Percentiles rank a stretch among this genome's conserved stretches.
phyloP scores from a whole-genome alignment of 1,140 invertebrate genomes.

The Wasmannia auropunctata region DNA sequence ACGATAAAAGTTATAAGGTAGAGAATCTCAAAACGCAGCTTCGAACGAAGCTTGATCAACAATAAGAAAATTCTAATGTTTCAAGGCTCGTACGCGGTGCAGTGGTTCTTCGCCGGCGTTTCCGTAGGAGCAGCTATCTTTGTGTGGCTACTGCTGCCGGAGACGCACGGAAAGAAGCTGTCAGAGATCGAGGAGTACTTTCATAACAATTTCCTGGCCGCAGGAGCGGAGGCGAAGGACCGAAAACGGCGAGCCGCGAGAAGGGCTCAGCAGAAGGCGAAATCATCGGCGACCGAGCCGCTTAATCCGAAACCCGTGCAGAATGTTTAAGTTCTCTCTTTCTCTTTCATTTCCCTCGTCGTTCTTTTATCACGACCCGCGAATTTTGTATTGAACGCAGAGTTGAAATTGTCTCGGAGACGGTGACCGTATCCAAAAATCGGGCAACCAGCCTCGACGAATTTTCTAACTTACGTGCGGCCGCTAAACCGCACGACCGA shows the following conservation, averaged over 20 bases:
- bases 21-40: not conserved
- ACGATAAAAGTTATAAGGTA: not conserved
- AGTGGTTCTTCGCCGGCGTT: slow-evolving; percentile 90
- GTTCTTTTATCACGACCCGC: not conserved
- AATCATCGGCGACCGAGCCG: slow-evolving; percentile 64
- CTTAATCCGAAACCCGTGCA: slow-evolving; percentile 71
- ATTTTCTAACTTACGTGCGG: not conserved
- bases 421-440: not conserved
- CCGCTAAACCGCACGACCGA: not conserved
- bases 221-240: slow-evolving; percentile 74
- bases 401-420: not conserved
- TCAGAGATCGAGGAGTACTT: slow-evolving; percentile 89
- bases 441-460: not conserved
- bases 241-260: slow-evolving; percentile 65
- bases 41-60: too few relatives aligned
- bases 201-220: slow-evolving; percentile 81
- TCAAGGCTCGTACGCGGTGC: slow-evolving; percentile 86
- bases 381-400: slow-evolving; percentile 17
- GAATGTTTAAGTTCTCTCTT: slow-evolving; percentile 58
- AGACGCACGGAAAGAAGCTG: slow-evolving; percentile 90
- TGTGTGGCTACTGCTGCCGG: slow-evolving; percentile 88
- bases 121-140: slow-evolving; percentile 87
- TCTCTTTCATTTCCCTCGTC: not conserved
- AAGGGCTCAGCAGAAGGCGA: slow-evolving; percentile 64
- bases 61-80: slow-evolving; percentile 17